Evolutionary conservation across 2,797 vertebrate genomes (phyloP).

Genomic region (Coranthus polyacanthus): DNA sequence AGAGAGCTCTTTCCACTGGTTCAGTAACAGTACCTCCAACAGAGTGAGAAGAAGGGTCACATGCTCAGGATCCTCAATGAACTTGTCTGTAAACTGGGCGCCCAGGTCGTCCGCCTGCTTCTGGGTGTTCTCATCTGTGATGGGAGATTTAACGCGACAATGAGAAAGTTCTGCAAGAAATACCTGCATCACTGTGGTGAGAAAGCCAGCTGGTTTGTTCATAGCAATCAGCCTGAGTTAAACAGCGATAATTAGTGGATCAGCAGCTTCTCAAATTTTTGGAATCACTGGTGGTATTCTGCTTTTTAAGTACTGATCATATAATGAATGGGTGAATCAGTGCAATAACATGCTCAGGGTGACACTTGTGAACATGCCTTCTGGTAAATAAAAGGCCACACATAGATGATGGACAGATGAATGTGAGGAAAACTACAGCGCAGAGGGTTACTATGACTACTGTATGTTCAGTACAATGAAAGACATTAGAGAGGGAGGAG

Average conservation of each 20-base stretch:
- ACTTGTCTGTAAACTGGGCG: slow-evolving; percentile 93
- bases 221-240: slow-evolving; percentile 41
- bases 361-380: slow-evolving; percentile 43
- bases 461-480: background rate
- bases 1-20: background rate
- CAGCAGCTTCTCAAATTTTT: slow-evolving; percentile 6
- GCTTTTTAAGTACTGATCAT: background rate
- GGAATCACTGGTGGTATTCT: background rate
- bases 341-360: slow-evolving; percentile 26
- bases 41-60: slow-evolving; percentile 92
- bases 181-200: background rate
- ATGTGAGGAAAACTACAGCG: slow-evolving; percentile 1
- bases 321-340: background rate
- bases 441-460: slow-evolving; percentile 10
- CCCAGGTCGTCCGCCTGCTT: slow-evolving; percentile 93
- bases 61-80: slow-evolving; percentile 94
- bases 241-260: background rate
- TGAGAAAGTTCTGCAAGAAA: slow-evolving; percentile 6
- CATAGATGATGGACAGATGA: slow-evolving; percentile 14
- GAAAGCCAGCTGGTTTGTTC: slow-evolving; percentile 42
- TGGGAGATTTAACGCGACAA: slow-evolving; percentile 5
- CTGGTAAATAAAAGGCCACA: background rate
- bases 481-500: slow-evolving; percentile 3
- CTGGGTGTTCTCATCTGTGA: slow-evolving; percentile 91
- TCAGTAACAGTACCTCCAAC: slow-evolving; percentile 88